Evolutionary conservation across 2,797 vertebrate genomes (phyloP), one percentile per base, ranked within the genome.

Genomic region (Amniataba percoides): DNA sequence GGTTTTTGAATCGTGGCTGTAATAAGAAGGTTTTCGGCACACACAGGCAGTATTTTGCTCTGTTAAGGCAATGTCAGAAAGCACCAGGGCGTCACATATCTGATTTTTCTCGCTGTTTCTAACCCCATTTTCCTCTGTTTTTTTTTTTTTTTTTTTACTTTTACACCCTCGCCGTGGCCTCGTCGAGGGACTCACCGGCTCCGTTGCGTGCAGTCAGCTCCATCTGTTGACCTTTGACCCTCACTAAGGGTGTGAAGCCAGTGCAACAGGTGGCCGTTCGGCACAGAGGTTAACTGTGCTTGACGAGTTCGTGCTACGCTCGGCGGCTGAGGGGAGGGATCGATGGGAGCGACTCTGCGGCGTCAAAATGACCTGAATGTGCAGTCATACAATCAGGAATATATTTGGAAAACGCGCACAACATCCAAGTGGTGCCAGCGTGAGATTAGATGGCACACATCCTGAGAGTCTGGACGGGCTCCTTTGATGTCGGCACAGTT

Each of bases 261-360:
- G 53, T 57, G 21, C 87, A 76, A 70, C 91, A 88, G 85, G 86
- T 83, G 78, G 82, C 62, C 40, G 46, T 68, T 79, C 63, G 85
- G 58, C 65, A 36, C 60, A 46, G 25, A 52, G 43, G 71, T 61
- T 43, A 43, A 42, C 21, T 40, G 64, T 19, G 46, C 49, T 52
- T 52, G 72, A 78, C 61, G 82, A 75, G 74, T 78, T 85, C 68
- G 71, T 64, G 56, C 71, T 60, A 18, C 42, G 34, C 75, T 79
- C 61, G 45, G 55, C 25, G 15, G 40, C 61, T 18, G 12, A 59
- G 23, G 56, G 23, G 56, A 36, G 49, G 46, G 46, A 78, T 67
- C 65, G 21, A n/a, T 52, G 60, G 63, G 34, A 56, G 46, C 61
- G 40, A 53, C 5, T 25, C 19, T 3, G 40, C 40, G 13, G 10